Base-by-base conservation (phyloP, 2,888 invertebrate species). In the Eilema depressum region DNA sequence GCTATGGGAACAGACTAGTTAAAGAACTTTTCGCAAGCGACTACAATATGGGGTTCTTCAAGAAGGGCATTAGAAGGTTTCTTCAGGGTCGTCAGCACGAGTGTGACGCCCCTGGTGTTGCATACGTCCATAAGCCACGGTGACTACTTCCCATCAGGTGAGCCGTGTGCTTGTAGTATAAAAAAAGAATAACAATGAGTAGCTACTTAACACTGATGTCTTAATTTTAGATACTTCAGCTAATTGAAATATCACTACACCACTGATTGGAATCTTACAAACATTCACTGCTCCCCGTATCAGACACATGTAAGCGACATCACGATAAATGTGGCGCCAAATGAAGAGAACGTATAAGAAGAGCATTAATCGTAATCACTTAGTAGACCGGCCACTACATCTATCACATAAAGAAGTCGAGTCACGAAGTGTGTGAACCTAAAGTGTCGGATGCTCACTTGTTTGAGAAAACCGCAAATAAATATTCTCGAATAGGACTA, bases 401-500 rank as follows among this genome's bases (percentile, higher is more conserved):
- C 82, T 82, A 85, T 77, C 79, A 81, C 84, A 87, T 89, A 87
- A 86, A 89, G 87, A 88, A 91, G 84, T 87, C 87, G 73, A 88
- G 87, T 89, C 89, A 89, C 89, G 88, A 83, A 85, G 83, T 83
- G 84, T 83, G 83, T 75, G 79, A 82, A 83, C 81, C 84, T 84
- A 85, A 85, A 88, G 90, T 89, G 90, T 89, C 86, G 85, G 89
- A 85, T 83, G 87, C 85, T 87, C 89, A 88, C 90, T 92, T 92
- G 90, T 92, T 92, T 89, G 89, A 90, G 91, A 88, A 88, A 89
- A 91, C 93, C 92, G 92, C 94, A 93, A 93, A 94, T 94, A 95
- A 94, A 94, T 94, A 94, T 93, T 91, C 91, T 86, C 86, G 86
- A 88, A 88, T 85, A 86, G 89, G 92, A 94, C 94, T 94, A 95